These are phyloP conservation scores for Troilus luridus DNA, from an alignment of 2,888 invertebrate genomes.

Conservation along the genomic window DNA sequence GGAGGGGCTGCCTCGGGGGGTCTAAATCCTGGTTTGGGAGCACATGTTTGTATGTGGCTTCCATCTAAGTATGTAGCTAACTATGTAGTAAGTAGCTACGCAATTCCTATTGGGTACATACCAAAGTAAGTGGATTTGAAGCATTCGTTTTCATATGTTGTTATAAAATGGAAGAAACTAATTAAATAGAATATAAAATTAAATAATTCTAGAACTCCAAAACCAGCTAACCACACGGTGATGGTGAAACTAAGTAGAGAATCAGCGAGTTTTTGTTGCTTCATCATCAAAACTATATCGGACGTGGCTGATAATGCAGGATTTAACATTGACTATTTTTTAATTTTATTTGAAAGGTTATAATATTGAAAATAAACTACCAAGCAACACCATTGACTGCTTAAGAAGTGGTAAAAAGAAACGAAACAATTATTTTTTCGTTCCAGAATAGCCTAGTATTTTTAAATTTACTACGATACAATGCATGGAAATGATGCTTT, in stretches of 20 bases:
- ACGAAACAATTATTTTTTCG: no score
- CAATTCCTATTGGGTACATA: not conserved
- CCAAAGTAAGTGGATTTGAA: no score
- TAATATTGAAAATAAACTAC: no score
- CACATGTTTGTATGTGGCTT: not conserved
- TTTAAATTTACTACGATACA: no score
- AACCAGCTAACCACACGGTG: not conserved
- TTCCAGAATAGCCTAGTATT: no score
- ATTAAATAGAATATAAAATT: not conserved
- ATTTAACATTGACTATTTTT: not conserved
- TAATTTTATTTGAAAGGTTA: no score
- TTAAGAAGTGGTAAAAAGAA: no score
- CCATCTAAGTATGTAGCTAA: not conserved
- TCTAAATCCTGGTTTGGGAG: not conserved
- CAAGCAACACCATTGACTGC: no score
- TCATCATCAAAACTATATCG: slow-evolving; percentile 1
- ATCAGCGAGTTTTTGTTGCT: not conserved
- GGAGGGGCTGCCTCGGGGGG: not conserved
- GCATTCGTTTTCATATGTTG: no score
- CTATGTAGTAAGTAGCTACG: not conserved
- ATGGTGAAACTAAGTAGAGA: not conserved
- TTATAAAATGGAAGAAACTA: no score
- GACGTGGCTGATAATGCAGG: not conserved
- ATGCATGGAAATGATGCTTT: no score
- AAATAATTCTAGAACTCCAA: not conserved